Evolutionary conservation across 2,888 invertebrate genomes (phyloP).

Genomic region (Neelides folsomi): DNA sequence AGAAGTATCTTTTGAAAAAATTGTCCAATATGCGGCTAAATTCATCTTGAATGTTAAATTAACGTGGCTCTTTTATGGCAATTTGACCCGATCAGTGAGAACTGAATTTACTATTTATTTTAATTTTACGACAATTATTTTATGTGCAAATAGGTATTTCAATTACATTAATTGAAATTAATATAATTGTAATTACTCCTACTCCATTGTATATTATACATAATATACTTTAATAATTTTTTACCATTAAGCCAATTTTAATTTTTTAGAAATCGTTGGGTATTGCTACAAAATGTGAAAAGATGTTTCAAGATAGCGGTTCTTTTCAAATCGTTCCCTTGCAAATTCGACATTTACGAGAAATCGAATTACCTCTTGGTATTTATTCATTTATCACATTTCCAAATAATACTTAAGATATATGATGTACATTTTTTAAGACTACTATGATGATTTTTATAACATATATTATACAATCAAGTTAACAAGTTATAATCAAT

Average conservation of each 20-base stretch:
- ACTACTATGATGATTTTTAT: not conserved
- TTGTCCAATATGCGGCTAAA: conserved; percentile 64
- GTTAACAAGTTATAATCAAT: not conserved
- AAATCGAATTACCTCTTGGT: conserved; percentile 75
- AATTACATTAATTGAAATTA: too few species aligned
- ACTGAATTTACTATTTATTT: too few species aligned
- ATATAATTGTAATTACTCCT: not conserved
- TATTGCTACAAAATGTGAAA: conserved; percentile 45
- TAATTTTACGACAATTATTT: too few species aligned
- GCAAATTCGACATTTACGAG: conserved; percentile 66
- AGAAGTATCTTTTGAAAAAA: conserved; percentile 64
- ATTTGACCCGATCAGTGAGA: conserved; percentile 53
- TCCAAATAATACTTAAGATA: too few species aligned
- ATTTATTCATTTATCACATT: too few species aligned
- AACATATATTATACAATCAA: not conserved
- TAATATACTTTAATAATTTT: too few species aligned
- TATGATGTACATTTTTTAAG: too few species aligned
- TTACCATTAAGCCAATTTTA: too few species aligned
- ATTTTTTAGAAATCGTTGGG: conserved; percentile 49
- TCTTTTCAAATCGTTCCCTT: conserved; percentile 60
- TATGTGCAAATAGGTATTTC: too few species aligned
- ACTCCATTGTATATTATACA: too few species aligned
- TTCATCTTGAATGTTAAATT: conserved; percentile 71
- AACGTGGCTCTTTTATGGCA: conserved; percentile 82
- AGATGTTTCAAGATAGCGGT: conserved; percentile 33